phyloP scores from a whole-genome alignment of 1,140 invertebrate genomes.

The Neotoxoptera formosana region DNA sequence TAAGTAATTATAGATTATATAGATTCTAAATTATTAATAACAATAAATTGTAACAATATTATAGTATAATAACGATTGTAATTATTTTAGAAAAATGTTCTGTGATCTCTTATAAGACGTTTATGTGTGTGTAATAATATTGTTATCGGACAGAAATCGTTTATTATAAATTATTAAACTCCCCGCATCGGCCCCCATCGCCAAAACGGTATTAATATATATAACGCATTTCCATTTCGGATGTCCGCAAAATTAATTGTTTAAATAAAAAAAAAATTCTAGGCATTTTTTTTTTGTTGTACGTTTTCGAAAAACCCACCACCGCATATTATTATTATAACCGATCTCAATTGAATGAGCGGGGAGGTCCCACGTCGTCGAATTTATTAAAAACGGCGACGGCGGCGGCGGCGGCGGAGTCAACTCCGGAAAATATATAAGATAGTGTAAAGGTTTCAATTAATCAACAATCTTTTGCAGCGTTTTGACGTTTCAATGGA shows the following conservation, averaged over 20 bases:
- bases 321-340: background rate
- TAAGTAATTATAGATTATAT: conserved; percentile 13
- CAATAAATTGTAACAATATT: background rate
- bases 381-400: conserved; percentile 7
- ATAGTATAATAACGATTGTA: background rate
- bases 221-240: background rate
- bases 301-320: background rate
- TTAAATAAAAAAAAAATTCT: background rate
- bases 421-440: conserved; percentile 43
- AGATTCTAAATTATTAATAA: conserved; percentile 47
- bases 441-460: conserved; percentile 51
- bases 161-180: conserved; percentile 38
- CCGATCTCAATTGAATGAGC: conserved; percentile 40
- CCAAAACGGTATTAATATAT: background rate
- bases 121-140: conserved; percentile 38
- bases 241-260: background rate
- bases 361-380: background rate
- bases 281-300: background rate
- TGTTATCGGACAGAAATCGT: conserved; percentile 40
- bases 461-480: conserved; percentile 50
- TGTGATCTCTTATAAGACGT: conserved; percentile 45
- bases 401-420: background rate
- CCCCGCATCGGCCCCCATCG: background rate
- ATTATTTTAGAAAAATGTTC: conserved; percentile 33
- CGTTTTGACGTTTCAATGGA: conserved; percentile 56